A percentile compares a stretch with the other conserved stretches of the same genome.
phyloP scores from a whole-genome alignment of 2,113 vertebrate species.

The Halichoerus grypus region DNA sequence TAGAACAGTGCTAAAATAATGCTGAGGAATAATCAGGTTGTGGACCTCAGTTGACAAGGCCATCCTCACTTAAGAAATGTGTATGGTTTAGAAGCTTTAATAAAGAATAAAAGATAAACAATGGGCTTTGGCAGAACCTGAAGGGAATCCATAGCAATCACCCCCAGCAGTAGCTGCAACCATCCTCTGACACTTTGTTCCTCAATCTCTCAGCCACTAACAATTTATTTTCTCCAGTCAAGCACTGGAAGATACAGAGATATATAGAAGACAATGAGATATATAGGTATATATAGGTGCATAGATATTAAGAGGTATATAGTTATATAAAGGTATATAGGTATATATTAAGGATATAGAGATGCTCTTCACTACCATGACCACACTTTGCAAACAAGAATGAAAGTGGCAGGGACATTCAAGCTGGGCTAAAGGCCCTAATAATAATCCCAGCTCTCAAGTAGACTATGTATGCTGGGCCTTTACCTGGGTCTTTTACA shows the following conservation, averaged over 20 bases:
- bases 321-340: background rate
- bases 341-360: background rate
- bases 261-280: background rate
- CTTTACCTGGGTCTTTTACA: background rate
- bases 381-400: background rate
- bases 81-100: background rate
- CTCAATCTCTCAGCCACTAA: background rate
- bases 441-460: background rate
- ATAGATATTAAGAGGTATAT: background rate
- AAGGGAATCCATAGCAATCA: background rate
- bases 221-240: background rate
- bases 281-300: background rate
- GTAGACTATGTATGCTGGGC: background rate
- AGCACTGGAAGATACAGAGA: background rate
- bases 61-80: background rate
- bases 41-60: background rate
- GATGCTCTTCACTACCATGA: background rate
- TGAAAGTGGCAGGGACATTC: background rate
- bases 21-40: background rate
- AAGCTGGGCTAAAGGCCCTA: background rate
- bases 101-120: background rate
- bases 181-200: background rate
- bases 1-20: background rate
- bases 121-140: background rate
- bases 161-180: background rate